These are phyloP conservation scores for Pammene aurita DNA, from an alignment of 2,888 invertebrate genomes.

Conservation along the genomic window DNA sequence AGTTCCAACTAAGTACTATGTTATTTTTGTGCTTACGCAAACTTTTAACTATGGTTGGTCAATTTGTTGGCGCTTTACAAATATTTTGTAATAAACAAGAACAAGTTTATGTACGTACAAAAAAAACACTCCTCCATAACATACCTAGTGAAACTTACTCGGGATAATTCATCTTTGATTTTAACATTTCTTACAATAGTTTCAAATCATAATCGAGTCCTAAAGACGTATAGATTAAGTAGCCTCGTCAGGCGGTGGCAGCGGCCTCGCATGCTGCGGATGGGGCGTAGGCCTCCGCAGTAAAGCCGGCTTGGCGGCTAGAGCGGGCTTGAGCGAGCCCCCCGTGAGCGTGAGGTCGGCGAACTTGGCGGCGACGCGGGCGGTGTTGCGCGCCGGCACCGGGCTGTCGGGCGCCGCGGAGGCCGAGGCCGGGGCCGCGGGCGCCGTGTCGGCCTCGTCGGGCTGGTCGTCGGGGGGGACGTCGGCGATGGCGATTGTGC, in stretches of 20 bases:
- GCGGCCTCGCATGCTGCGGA: conserved; percentile 53
- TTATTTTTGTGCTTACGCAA: not conserved
- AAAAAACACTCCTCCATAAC: too few species aligned
- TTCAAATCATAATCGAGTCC: not conserved
- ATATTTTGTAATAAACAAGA: too few species aligned
- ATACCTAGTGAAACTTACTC: too few species aligned
- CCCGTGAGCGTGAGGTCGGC: conserved; percentile 85
- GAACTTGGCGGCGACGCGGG: conserved; percentile 85
- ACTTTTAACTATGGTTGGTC: not conserved
- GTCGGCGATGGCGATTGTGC: conserved; percentile 22
- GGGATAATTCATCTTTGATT: too few species aligned
- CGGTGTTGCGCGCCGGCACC: conserved; percentile 84
- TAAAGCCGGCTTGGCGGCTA: conserved; percentile 91
- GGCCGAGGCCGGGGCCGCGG: conserved; percentile 34
- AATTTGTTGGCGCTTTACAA: too few species aligned
- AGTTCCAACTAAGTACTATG: not conserved
- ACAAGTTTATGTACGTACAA: too few species aligned
- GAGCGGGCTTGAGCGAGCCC: conserved; percentile 87
- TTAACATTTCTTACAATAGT: not conserved
- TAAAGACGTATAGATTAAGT: conserved; percentile 20
- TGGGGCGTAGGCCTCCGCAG: conserved; percentile 80
- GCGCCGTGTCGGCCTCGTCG: conserved; percentile 40
- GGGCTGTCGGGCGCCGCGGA: conserved; percentile 61
- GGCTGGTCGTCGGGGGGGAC: conserved; percentile 35
- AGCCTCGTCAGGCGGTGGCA: conserved; percentile 44